A percentile compares a stretch with the other conserved stretches of the same genome.
Evolutionary conservation across 2,113 vertebrate genomes (phyloP).

Genomic region (Terrapene triunguis): DNA sequence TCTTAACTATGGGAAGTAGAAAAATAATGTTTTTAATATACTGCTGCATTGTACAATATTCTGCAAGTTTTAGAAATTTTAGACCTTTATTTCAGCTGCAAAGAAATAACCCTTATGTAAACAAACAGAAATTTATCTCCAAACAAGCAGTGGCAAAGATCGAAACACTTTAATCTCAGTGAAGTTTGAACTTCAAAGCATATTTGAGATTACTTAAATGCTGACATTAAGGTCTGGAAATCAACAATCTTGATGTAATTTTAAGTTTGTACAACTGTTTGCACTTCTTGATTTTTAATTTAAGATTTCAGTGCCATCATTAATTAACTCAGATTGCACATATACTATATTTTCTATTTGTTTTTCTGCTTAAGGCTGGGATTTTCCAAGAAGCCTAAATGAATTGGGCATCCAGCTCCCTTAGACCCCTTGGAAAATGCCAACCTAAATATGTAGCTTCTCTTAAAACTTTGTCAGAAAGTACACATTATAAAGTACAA

Average conservation of each 20-base stretch:
- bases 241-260: neutral
- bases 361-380: neutral
- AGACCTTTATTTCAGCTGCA: neutral
- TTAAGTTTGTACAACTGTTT: neutral
- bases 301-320: neutral
- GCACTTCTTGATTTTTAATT: neutral
- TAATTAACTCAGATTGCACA: neutral
- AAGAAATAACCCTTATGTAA: fast-evolving
- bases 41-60: neutral
- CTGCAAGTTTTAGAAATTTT: neutral
- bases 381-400: neutral
- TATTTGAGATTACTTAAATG: neutral
- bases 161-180: fast-evolving
- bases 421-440: neutral
- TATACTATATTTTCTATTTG: neutral
- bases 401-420: neutral
- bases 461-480: neutral
- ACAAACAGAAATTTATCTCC: neutral
- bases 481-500: neutral
- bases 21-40: neutral
- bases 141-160: neutral
- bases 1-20: neutral
- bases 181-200: neutral
- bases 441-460: neutral
- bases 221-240: neutral